Conservation (phyloP, 2,113 vertebrate species). For the Penelope pileata region DNA sequence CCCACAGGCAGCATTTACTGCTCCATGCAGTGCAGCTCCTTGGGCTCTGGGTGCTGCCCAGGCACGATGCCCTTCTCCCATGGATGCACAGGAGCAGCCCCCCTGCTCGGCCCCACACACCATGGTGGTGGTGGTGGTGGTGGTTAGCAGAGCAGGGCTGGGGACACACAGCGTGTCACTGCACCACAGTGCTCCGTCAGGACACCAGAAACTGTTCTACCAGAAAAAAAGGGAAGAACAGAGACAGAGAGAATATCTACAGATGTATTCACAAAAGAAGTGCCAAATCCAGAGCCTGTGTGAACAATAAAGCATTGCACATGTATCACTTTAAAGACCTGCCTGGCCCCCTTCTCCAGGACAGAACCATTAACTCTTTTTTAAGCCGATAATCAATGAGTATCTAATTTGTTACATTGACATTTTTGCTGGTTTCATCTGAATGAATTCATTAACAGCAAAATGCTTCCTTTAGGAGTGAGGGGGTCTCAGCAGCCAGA, state of each 20-base stretch:
- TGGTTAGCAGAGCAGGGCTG: neutral
- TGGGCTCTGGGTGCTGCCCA: neutral
- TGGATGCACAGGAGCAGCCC: no score
- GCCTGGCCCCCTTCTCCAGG: constrained; percentile 56
- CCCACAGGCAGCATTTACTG: rapidly evolving
- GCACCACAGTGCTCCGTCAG: no score
- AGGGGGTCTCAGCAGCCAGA: constrained; percentile 35
- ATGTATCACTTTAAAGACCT: constrained; percentile 57
- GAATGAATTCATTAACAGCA: constrained; percentile 75
- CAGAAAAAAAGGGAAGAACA: no score
- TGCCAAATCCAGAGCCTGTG: neutral
- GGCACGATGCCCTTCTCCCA: rapidly evolving
- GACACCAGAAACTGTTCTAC: no score
- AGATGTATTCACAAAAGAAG: neutral
- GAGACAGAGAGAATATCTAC: neutral
- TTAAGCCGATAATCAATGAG: constrained; percentile 79
- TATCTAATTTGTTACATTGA: constrained; percentile 78
- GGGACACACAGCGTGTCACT: neutral
- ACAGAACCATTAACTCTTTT: constrained; percentile 67
- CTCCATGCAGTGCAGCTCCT: neutral
- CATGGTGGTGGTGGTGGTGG: no score
- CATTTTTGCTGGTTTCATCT: constrained; percentile 77
- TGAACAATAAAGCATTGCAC: neutral
- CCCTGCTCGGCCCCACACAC: neutral
- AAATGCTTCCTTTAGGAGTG: constrained; percentile 57